A percentile compares a stretch with the other conserved stretches of the same genome.
Evolutionary conservation across 2,113 vertebrate genomes (phyloP).

Genomic region (Phoenicopterus ruber): DNA sequence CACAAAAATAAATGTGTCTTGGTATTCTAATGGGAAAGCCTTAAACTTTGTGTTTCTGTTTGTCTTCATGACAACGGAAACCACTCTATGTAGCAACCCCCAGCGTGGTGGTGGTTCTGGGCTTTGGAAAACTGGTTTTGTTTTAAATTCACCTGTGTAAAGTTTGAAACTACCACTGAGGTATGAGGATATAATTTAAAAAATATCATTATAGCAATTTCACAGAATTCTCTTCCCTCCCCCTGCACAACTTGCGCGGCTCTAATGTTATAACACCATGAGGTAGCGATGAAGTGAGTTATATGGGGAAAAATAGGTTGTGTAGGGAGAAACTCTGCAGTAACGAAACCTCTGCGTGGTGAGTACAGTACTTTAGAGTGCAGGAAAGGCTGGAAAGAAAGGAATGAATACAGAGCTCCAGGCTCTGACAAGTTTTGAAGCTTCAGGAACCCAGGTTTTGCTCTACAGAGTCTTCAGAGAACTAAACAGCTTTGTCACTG

Average conservation of each 20-base stretch:
- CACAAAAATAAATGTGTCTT: background rate
- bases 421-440: background rate
- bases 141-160: background rate
- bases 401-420: no score
- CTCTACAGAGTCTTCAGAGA: background rate
- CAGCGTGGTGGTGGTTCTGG: background rate
- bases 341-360: background rate
- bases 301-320: background rate
- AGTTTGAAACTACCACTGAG: background rate
- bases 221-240: background rate
- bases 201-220: background rate
- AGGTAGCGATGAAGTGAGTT: background rate
- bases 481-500: background rate
- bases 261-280: background rate
- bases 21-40: background rate
- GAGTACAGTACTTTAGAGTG: background rate
- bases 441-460: background rate
- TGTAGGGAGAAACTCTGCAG: background rate
- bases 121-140: background rate
- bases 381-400: background rate
- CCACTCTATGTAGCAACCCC: background rate
- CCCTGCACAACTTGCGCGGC: rapidly evolving
- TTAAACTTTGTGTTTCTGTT: background rate
- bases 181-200: background rate
- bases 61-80: background rate